phyloP scores from a whole-genome alignment of 2,113 vertebrate species.

The Alligator mississippiensis region DNA sequence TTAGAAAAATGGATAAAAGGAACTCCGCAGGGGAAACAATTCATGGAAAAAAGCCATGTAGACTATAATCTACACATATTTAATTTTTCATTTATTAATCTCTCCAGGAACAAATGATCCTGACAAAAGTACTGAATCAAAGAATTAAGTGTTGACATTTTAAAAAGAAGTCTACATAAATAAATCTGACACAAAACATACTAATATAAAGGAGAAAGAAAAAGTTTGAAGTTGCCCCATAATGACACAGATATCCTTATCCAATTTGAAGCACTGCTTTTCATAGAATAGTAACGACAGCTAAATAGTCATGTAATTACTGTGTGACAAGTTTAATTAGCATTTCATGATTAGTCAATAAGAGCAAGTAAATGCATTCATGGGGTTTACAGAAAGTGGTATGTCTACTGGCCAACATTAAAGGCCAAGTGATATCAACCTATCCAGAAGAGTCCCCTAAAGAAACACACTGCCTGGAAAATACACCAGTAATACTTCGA shows the following conservation, averaged over 20 bases:
- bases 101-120: not conserved
- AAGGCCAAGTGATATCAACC: not conserved
- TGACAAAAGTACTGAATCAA: not conserved
- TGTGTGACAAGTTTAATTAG: not conserved
- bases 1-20: constrained; percentile 6
- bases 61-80: not conserved
- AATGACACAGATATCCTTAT: not conserved
- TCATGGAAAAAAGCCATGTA: not conserved
- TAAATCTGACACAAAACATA: not conserved
- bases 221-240: not conserved
- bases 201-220: not conserved
- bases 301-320: not conserved
- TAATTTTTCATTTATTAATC: constrained; percentile 6
- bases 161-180: not conserved
- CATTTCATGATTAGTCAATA: not conserved
- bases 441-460: not conserved
- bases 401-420: not conserved
- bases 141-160: not conserved
- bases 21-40: not conserved
- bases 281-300: not conserved
- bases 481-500: not conserved
- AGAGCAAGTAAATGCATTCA: not conserved
- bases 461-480: not conserved
- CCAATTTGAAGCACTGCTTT: not conserved
- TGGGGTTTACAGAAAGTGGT: not conserved